Base-by-base conservation (phyloP, 2,888 invertebrate species). In the Tetragonisca angustula region DNA sequence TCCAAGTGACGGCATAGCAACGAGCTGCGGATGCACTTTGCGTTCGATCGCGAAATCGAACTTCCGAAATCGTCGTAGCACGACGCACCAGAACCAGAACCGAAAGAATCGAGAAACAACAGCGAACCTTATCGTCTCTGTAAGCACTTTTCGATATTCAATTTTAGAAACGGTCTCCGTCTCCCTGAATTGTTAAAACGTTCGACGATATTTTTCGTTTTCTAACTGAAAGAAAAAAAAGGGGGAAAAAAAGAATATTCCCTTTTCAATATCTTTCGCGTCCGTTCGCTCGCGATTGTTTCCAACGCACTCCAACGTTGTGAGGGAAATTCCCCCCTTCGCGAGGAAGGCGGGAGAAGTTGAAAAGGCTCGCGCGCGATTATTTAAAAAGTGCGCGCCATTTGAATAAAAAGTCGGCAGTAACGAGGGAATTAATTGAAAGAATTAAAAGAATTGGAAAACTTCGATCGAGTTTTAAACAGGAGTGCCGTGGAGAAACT, bases 21-120 rank as follows among this genome's bases (percentile, higher is more conserved):
- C 56, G 4, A 54, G 9, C 54, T 4, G 54, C 11, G 54, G 21
- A 54, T 49, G 74, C 67, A 61, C 19, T 36, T 32, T 49, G 67
- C 24, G n/a, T 54, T 21, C 64, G 59, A 81, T 61, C 74, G 73
- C 59, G 49, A 64, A 73, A n/a, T n/a, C 70, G 76, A 84, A 84
- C 75, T 73, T 83, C 50, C 49, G 61, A 9, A 59, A 72, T 68
- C n/a, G 27, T 32, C 49, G 70, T 72, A 72, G 70, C 68, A 78
- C n/a, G n/a, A 79, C 67, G 36, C 49, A 27, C 56, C n/a, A 62
- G 32, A 32, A 32, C 43, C 43, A 11, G 5, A 56, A 61, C 15
- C 36, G 36, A 32, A 3, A 32, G 32, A 15, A 67, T 76, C 69
- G 64, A 54, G 11, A n/a, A 54, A 73, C 59, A 80, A 76, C 62